Percentiles rank a stretch among this genome's conserved stretches.
These are phyloP conservation scores for Rhogogaster chlorosoma DNA, from an alignment of 2,888 invertebrate species.

Conservation along the genomic window DNA sequence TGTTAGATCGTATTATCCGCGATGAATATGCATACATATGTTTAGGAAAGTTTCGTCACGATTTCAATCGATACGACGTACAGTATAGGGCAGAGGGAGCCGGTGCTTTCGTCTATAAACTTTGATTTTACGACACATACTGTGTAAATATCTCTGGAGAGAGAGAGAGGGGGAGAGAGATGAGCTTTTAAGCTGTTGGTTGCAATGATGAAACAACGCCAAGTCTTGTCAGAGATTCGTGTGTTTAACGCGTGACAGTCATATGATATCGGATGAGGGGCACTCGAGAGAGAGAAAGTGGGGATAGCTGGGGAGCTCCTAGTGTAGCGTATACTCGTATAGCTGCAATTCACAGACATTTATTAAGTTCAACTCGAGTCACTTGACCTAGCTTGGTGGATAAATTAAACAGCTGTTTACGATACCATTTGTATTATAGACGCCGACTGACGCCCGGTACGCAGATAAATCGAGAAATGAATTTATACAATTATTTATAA, in stretches of 20 bases:
- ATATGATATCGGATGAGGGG: background rate
- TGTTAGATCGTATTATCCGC: background rate
- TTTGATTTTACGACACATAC: background rate
- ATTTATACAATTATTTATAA: background rate
- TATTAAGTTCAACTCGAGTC: slow-evolving; percentile 45
- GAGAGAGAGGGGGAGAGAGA: background rate
- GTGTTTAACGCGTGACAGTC: background rate
- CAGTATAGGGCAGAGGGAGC: background rate
- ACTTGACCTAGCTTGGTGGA: slow-evolving; percentile 28
- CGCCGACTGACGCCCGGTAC: background rate
- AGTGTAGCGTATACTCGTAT: background rate
- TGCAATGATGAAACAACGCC: background rate
- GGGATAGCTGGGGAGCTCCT: background rate
- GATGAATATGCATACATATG: too few relatives aligned
- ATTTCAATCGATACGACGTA: background rate
- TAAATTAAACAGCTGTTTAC: slow-evolving; percentile 47
- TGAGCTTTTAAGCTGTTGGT: background rate
- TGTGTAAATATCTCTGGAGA: background rate
- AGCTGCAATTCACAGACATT: slow-evolving; percentile 19
- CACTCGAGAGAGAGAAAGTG: background rate
- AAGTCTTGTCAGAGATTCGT: background rate
- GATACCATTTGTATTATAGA: background rate
- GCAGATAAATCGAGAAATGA: background rate
- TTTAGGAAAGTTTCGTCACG: background rate
- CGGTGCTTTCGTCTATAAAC: background rate